A percentile compares a stretch with the other conserved stretches of the same genome.
phyloP scores from a whole-genome alignment of 1,140 invertebrate genomes.

The Pachypsylla venusta region DNA sequence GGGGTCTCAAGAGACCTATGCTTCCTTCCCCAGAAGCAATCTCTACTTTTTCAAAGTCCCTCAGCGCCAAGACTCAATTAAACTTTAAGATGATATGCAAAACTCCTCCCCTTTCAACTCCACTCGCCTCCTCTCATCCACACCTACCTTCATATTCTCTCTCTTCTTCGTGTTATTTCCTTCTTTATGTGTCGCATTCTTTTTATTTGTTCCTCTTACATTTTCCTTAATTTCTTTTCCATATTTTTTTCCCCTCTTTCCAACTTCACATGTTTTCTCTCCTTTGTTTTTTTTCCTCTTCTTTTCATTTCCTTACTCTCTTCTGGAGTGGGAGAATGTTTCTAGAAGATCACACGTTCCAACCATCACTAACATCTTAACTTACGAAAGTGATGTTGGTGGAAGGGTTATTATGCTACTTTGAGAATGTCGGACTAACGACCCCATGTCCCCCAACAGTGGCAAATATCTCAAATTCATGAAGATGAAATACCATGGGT shows the following conservation, averaged over 20 bases:
- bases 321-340: too few relatives aligned
- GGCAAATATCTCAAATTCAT: too few relatives aligned
- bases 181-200: not conserved
- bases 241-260: not conserved
- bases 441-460: too few relatives aligned
- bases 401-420: too few relatives aligned
- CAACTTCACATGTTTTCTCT: not conserved
- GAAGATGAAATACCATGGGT: too few relatives aligned
- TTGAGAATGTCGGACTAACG: too few relatives aligned
- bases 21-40: not conserved
- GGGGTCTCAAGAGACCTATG: not conserved
- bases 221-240: not conserved
- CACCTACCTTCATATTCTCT: not conserved
- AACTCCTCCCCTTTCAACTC: not conserved
- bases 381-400: too few relatives aligned
- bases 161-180: not conserved
- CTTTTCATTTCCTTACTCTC: not conserved
- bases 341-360: too few relatives aligned
- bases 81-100: not conserved
- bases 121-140: not conserved
- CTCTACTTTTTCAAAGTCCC: not conserved
- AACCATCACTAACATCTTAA: too few relatives aligned
- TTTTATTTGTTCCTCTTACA: not conserved
- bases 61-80: not conserved
- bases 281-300: not conserved